A percentile compares a stretch with the other conserved stretches of the same genome.
Evolutionary conservation across 2,888 invertebrate species (phyloP).

Genomic region (Timema podura): DNA sequence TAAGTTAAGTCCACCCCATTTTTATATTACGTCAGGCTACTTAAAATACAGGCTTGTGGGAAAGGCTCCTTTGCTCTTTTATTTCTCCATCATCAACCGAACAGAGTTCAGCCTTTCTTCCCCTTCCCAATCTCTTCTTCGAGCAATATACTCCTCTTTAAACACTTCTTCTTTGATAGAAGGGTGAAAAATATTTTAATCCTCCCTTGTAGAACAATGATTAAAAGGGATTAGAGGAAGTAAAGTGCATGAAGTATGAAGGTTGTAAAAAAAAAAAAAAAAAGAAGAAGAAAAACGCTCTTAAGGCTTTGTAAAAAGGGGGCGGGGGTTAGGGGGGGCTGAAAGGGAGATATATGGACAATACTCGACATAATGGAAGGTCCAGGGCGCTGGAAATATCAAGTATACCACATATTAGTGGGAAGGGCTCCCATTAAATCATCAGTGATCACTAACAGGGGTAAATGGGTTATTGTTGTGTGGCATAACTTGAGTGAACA

Average conservation of each 20-base stretch:
- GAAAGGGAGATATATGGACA: no score
- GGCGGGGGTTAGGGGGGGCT: no score
- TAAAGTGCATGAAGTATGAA: constrained; percentile 15
- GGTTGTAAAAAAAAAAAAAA: not conserved
- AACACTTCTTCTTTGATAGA: constrained; percentile 7
- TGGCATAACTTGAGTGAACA: no score
- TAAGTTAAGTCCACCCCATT: constrained; percentile 13
- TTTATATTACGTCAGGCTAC: constrained; percentile 15
- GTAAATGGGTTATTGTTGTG: no score
- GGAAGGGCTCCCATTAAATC: no score
- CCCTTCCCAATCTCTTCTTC: not conserved
- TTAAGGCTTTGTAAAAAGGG: no score
- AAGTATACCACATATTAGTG: no score
- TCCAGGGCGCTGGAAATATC: no score
- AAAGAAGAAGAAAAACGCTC: no score
- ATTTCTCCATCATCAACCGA: not conserved
- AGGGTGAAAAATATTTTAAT: constrained; percentile 17
- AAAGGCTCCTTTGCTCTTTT: not conserved
- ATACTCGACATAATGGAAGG: no score
- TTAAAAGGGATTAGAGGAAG: constrained; percentile 16
- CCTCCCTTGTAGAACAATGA: constrained; percentile 14
- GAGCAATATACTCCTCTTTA: not conserved
- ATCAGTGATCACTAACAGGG: no score
- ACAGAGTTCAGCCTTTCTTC: not conserved
- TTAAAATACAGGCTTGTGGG: not conserved